These are phyloP conservation scores for Urocynchramus pylzowi DNA, from an alignment of 2,113 vertebrate species.

Conservation along the genomic window DNA sequence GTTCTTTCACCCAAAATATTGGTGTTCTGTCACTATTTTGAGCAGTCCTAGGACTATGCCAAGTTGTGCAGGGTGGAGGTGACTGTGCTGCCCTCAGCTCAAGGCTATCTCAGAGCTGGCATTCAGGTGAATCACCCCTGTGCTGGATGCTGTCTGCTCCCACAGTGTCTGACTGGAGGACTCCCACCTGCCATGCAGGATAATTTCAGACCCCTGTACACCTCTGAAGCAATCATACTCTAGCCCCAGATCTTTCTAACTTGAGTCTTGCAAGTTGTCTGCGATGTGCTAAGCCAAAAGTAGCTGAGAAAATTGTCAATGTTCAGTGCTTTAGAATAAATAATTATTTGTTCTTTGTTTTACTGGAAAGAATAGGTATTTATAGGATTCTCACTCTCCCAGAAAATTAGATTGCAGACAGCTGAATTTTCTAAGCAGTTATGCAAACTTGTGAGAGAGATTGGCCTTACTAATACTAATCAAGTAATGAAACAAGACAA, in stretches of 20 bases:
- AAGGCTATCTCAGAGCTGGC: background rate
- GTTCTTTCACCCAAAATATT: background rate
- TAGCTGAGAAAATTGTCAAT: background rate
- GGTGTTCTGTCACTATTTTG: background rate
- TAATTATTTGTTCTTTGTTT: background rate
- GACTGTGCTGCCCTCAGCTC: background rate
- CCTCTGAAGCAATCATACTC: background rate
- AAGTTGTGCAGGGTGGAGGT: background rate
- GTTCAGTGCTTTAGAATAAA: background rate
- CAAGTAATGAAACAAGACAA: background rate
- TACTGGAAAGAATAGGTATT: background rate
- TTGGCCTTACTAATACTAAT: background rate
- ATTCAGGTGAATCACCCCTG: background rate
- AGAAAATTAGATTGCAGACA: constrained; percentile 15
- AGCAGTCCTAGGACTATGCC: background rate
- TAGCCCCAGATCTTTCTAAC: background rate
- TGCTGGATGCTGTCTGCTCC: background rate
- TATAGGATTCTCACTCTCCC: background rate
- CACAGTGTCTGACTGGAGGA: background rate
- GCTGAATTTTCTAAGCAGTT: constrained; percentile 10
- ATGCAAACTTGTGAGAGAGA: background rate
- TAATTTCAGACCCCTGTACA: background rate
- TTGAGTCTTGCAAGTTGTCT: background rate
- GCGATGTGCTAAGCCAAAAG: background rate
- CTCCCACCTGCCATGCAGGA: background rate